These are phyloP conservation scores for Vidua chalybeata DNA, from an alignment of 2,113 vertebrate genomes.

Conservation along the genomic window DNA sequence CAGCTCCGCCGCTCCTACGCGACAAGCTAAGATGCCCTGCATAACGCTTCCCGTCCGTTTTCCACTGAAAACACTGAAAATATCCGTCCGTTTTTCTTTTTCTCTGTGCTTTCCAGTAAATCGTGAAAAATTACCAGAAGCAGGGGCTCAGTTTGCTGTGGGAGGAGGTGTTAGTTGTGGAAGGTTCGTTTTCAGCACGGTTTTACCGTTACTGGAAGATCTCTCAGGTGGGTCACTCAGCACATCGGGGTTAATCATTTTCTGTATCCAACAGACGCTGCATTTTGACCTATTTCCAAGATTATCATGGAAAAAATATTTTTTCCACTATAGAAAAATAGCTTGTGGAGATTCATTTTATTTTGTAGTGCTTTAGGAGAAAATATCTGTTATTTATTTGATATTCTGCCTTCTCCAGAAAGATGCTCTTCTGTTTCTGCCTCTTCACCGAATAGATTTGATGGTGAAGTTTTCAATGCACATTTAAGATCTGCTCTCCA, in stretches of 20 bases:
- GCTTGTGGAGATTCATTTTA: not conserved
- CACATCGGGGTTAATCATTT: not conserved
- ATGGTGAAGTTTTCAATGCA: not conserved
- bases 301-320: not conserved
- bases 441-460: not conserved
- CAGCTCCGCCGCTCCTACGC: not conserved
- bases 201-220: not conserved
- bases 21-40: not conserved
- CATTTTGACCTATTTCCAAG: not conserved
- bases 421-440: not conserved
- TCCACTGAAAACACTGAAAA: not conserved
- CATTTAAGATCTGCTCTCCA: not conserved
- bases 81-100: not conserved
- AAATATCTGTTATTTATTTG: not conserved
- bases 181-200: not conserved
- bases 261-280: not conserved
- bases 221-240: not conserved
- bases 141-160: not conserved
- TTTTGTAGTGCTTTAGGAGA: not conserved
- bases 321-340: not conserved
- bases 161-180: not conserved
- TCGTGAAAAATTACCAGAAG: not conserved
- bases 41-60: accelerated
- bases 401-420: not conserved
- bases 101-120: not conserved